Base-by-base conservation (phyloP, 2,113 vertebrate genomes). In the Rhagologus leucostigma region DNA sequence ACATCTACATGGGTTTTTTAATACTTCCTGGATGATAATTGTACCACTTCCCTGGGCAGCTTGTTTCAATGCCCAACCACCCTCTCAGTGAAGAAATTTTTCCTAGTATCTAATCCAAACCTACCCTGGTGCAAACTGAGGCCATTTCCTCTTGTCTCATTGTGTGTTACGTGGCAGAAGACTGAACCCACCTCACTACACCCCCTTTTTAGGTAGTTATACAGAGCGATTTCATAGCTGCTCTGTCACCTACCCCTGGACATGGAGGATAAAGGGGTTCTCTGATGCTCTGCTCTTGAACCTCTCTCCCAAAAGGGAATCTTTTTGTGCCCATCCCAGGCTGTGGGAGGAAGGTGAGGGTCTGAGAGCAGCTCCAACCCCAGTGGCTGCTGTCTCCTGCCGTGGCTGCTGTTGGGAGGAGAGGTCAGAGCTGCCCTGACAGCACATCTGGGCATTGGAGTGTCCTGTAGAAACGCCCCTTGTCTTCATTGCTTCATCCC, bases 251-350 rank as follows among this genome's bases (percentile, higher is more conserved):
- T 39, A 1, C 23, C 24, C 27, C 4, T 17, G 11, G 19, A 14
- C 2, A 2, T 1, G 15, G 21, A 53, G 11, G 6, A 16, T 20
- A 13, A 18, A 50, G 18, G 11, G 1, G 0, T 32, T 63, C 9
- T 65, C 32, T 32, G 7, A 3, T 0, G 1, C 14, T 27, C 27
- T 42, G 73, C 5, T 12, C 37, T 33, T 7, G 6, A 18, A 32
- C 2, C 20, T 32, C 11, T 22, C 13, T 67, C 29, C 50, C 3
- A 11, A 10, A 32, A 30, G 5, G 4, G 10, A 5, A 21, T 4
- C 26, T 10, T 21, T 3, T 1, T 3, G 9, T 8, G 3, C 16
- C 30, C 5, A 3, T 21, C 19, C 11, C 26, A 11, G 26, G 11
- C 24, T 6, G 20, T 35, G 7, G 11, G 32, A 35, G n/a, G 32